These are phyloP conservation scores for Punctoribates punctum DNA, from an alignment of 2,888 invertebrate species.

Conservation along the genomic window DNA sequence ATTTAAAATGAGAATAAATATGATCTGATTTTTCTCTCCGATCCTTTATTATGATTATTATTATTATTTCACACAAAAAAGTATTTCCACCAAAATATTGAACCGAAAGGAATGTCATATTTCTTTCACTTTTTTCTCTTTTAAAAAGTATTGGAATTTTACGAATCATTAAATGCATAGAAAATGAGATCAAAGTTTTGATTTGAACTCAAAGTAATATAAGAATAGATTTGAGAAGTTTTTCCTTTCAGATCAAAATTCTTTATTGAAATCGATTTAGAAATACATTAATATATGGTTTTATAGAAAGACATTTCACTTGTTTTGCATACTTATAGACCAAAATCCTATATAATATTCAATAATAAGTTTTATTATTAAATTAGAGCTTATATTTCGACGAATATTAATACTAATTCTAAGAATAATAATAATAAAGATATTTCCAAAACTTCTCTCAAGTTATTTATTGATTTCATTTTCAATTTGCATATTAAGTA, in stretches of 20 bases:
- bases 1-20: background rate
- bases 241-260: background rate
- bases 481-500: background rate
- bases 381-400: too few species aligned
- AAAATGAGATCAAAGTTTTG: slow-evolving; percentile 9
- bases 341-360: too few species aligned
- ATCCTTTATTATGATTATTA: background rate
- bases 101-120: background rate
- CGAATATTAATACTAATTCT: background rate
- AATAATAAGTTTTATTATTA: too few species aligned
- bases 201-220: background rate
- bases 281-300: too few species aligned
- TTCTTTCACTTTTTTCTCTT: background rate
- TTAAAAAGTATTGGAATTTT: background rate
- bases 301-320: too few species aligned
- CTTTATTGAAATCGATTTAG: too few species aligned
- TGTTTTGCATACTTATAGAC: too few species aligned
- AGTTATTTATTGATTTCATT: background rate
- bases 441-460: background rate
- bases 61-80: background rate
- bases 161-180: slow-evolving; percentile 9
- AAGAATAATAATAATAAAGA: background rate
- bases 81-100: background rate
- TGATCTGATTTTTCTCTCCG: background rate
- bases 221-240: background rate